These are phyloP conservation scores for Tricholaema leucomelas DNA, from an alignment of 2,113 vertebrate species.

Conservation along the genomic window DNA sequence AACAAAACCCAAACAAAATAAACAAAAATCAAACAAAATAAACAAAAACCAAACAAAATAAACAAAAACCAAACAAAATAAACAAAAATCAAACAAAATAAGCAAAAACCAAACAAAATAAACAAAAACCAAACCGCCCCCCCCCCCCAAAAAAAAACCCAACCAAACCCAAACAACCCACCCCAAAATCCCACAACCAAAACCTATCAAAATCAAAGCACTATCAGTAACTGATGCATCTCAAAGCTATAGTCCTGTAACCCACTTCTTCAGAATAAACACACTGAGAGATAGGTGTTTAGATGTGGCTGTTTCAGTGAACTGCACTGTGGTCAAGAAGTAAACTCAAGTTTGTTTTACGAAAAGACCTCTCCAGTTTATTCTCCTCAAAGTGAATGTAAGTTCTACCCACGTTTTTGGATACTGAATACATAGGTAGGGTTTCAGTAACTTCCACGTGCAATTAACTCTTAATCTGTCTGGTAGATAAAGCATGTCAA, in stretches of 20 bases:
- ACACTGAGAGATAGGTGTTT: neutral
- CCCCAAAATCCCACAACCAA: no score
- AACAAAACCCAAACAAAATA: no score
- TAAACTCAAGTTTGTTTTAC: neutral
- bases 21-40: no score
- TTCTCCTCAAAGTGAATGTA: neutral
- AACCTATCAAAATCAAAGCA: no score
- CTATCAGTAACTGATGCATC: neutral
- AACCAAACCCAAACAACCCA: no score
- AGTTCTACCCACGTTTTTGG: neutral
- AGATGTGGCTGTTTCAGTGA: neutral
- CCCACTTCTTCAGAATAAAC: neutral
- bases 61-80: no score
- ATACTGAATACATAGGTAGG: neutral
- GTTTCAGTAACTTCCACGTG: neutral
- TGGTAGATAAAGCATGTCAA: neutral
- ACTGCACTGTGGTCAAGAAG: neutral
- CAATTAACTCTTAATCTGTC: neutral
- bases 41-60: no score
- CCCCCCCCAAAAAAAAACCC: no score
- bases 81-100: no score
- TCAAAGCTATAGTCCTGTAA: neutral
- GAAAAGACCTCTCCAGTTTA: neutral
- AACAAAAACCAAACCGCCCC: no score
- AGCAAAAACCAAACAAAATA: no score